A percentile compares a stretch with the other conserved stretches of the same genome.
Evolutionary conservation across 2,797 vertebrate genomes (phyloP).

Genomic region (Lerista edwardsae): DNA sequence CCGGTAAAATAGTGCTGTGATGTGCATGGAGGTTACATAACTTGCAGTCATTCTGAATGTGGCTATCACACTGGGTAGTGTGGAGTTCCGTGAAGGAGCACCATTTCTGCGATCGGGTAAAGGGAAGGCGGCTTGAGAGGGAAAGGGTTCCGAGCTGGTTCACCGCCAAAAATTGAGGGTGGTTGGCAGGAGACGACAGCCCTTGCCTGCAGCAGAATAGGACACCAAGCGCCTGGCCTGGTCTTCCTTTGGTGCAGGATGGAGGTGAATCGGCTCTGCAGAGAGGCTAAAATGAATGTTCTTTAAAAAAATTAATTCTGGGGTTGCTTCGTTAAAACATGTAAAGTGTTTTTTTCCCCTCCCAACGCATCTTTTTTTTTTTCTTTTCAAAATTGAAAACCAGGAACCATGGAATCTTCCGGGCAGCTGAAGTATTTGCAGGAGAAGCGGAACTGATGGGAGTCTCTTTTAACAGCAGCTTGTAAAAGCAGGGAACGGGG

Average conservation of each 20-base stretch:
- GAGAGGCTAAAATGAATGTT: too few relatives aligned
- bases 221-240: not conserved
- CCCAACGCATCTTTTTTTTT: constrained; percentile 29
- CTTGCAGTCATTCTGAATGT: not conserved
- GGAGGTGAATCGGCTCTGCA: too few relatives aligned
- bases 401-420: constrained; percentile 36
- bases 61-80: too few relatives aligned
- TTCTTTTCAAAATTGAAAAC: constrained; percentile 34
- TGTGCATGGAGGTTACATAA: not conserved
- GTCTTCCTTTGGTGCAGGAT: too few relatives aligned
- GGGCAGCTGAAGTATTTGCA: constrained; percentile 66
- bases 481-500: not conserved
- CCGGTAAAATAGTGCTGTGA: too few relatives aligned
- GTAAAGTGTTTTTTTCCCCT: too few relatives aligned
- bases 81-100: too few relatives aligned
- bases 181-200: not conserved
- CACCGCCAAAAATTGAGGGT: too few relatives aligned
- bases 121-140: too few relatives aligned
- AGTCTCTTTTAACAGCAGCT: not conserved
- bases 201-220: not conserved
- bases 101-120: not conserved
- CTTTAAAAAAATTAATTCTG: too few relatives aligned
- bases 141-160: not conserved
- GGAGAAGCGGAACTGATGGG: constrained; percentile 57
- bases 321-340: too few relatives aligned